Base-by-base conservation (phyloP, 1,140 invertebrate species). In the Rhopalosiphum padi region DNA sequence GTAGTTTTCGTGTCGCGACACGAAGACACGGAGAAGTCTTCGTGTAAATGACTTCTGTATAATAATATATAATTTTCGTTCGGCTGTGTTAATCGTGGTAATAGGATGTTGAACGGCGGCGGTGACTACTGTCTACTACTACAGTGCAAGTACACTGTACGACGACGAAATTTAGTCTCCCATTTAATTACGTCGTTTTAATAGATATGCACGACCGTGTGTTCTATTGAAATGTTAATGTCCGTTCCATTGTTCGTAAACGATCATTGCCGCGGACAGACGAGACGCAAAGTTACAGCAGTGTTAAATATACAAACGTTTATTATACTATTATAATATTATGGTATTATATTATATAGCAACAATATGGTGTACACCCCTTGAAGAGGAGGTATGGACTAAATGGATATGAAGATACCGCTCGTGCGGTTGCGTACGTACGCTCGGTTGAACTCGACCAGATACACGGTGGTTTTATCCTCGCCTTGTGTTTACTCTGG, bases 171-270 rank as follows among this genome's bases (percentile, higher is more conserved):
- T 89, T 55, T 41, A 55, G 23, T 89, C 88, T 8, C 35, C 23
- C 60, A 77, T 89, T 89, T 89, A 89, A 89, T 89, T 89, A 89
- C 35, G 9, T 9, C 23, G 8, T 89, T 89, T 77, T 77, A 77
- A 77, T 77, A 77, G 15, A 89, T 55, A 89, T 55, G 37, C 23
- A 55, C 87, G 51, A 55, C 87, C 9, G 51, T 77, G 51, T 55
- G 41, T 53, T 25, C 88, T 22, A 55, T 89, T 89, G 21, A 89
- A 89, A 89, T 89, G 51, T 55, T 53, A 55, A 88, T 41, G 41
- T 51, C 86, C 46, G n/a, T n/a, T 55, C 88, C 22, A 55, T 89
- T 89, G 88, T 89, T 89, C 4, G 51, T 55, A 48, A 46, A 89
- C 35, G 88, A 89, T 46, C 37, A 3, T 9, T 37, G n/a, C 41